Base-by-base conservation (phyloP, 1,140 invertebrate genomes). In the Metaphire vulgaris region DNA sequence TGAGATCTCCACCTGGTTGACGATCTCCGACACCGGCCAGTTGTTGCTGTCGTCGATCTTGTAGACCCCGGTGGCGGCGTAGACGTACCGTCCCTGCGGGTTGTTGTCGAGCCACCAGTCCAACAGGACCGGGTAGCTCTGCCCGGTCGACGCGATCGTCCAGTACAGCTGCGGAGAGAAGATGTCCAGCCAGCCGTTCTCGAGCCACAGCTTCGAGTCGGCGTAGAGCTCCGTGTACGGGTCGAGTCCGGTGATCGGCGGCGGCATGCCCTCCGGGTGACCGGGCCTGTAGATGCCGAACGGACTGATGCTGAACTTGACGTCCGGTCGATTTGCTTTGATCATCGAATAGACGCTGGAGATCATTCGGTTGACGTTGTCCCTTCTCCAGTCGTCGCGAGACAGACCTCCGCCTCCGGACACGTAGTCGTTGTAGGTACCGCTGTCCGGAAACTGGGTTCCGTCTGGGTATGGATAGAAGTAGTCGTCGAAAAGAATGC, bases 401-500 rank as follows among this genome's bases (percentile, higher is more conserved):
- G 76, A 76, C n/a, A 84, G 72, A 21, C 66, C 78, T 0, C 83
- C 83, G 28, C 84, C 83, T 21, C 29, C 67, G 12, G 65, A 30
- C 68, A 72, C 76, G 77, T 85, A 84, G 0, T 71, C 76, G 16
- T 75, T 65, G 76, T 83, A 85, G 0, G 83, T 83, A 26, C 71
- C 56, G 6, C 78, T 67, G 68, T 84, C 84, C 0, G 83, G 83
- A 76, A 85, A 84, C 28, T 64, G 72, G 16, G 77, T 72, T 6
- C 79, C 81, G 15, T 76, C 76, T 0, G 83, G 83, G 77, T 84
- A 85, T 1, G 84, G 84, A 76, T 85, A 85, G 77, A 85, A 85
- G 76, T 85, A 85, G 77, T 85, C 84, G 73, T 85, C 84, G 74
- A 85, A 82, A 71, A 84, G 83, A 12, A 84, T 69, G 14, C 83